Base-by-base conservation (phyloP, 2,888 invertebrate species). In the Synergus japonicus region DNA sequence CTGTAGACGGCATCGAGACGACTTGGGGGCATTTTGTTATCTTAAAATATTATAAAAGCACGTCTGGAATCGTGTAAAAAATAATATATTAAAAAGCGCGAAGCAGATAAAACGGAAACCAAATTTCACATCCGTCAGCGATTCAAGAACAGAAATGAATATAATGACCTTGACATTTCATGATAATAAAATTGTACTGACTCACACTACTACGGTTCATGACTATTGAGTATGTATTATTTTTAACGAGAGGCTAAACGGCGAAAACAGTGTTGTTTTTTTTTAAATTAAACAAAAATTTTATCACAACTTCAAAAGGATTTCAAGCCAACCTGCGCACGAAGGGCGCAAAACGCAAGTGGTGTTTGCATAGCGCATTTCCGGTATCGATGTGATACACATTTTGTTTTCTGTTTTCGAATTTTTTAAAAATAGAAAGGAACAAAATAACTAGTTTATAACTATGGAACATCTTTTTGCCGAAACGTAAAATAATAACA, bases 1-100 rank as follows among this genome's bases (percentile, higher is more conserved):
- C 98, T 94, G 91, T 98, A 98, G 77, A 97, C 93, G 82, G 96
- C 95, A 92, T 97, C 97, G 87, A 97, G 88, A 83, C 92, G 90
- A 80, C 92, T 92, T 1, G 88, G 91, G 37, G 92, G 88, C 92
- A 92, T 92, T 44, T 60, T 81, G n/a, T 73, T 73, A 29, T 49
- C 29, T n/a, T 41, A 43, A 43, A 43, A 65, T 13, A n/a, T 15
- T 65, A 8, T 41, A 41, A 65, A 65, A 65, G 9, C 37, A 41
- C 41, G 0, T 41, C 65, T 41, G 15, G 5, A 15, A 9, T 65
- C 65, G 41, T 43, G 41, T 41, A 65, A 37, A n/a, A n/a, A 10
- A 15, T 65, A 9, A 65, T 41, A 29, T 29, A 29, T 64, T 1
- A 37, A 37, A 64, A 64, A 15, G 9, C 22, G 10, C 12, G 0